A percentile compares a stretch with the other conserved stretches of the same genome.
These are phyloP conservation scores for Holothuria glaberrima DNA, from an alignment of 35 echinoderm and acorn worm species.

Conservation along the genomic window DNA sequence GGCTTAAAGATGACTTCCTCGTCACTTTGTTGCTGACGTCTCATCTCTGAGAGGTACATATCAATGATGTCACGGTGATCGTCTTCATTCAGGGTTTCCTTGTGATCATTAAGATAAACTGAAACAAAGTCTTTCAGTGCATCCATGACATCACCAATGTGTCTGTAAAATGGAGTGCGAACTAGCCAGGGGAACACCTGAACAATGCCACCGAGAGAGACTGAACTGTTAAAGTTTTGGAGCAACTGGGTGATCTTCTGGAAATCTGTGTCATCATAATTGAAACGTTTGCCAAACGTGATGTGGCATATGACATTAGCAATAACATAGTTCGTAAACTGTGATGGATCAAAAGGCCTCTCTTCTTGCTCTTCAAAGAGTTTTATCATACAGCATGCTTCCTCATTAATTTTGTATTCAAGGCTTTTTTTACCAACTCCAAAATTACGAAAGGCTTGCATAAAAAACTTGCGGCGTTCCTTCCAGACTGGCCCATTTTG, in stretches of 20 bases:
- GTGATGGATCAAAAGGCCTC: constrained; percentile 60
- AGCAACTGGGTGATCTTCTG: constrained; percentile 29
- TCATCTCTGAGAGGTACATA: constrained; percentile 51
- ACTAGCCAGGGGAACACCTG: too few species aligned
- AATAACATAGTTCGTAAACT: constrained; percentile 49
- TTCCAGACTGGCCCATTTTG: constrained; percentile 64
- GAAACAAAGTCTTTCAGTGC: too few species aligned
- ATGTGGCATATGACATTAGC: constrained; percentile 84
- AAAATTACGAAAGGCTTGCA: constrained; percentile 60
- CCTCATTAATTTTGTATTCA: constrained; percentile 66
- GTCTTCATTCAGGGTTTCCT: constrained; percentile 1
- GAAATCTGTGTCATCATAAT: constrained; percentile 63
- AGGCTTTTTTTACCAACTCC: constrained; percentile 67
- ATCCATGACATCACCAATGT: too few species aligned
- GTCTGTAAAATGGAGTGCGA: too few species aligned
- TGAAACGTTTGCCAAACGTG: constrained; percentile 69
- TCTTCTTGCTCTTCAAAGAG: background rate
- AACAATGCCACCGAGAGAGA: background rate
- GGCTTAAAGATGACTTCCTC: constrained; percentile 12
- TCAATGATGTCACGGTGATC: constrained; percentile 64
- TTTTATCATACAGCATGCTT: constrained; percentile 41
- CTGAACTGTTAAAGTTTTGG: background rate
- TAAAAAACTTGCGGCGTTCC: constrained; percentile 46
- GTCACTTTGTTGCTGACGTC: constrained; percentile 15
- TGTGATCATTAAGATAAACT: background rate